phyloP scores from a whole-genome alignment of 2,888 invertebrate genomes.

The Taphrorychus bicolor region DNA sequence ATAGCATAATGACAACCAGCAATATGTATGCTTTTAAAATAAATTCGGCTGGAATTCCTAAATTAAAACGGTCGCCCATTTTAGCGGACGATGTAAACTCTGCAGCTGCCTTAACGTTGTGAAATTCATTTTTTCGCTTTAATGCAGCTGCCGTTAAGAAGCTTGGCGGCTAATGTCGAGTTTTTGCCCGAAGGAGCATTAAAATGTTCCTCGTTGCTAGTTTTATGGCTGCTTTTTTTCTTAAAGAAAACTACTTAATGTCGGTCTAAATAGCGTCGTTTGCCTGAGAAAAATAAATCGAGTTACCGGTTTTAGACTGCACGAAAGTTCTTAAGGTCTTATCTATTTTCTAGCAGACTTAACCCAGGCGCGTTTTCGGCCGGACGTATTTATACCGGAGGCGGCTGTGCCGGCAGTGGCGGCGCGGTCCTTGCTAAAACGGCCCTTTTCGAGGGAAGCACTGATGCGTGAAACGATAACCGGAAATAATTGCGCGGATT shows the following conservation, averaged over 20 bases:
- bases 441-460: slow-evolving; percentile 21
- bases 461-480: slow-evolving; percentile 38
- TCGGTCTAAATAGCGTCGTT: slow-evolving; percentile 29
- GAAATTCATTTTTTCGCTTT: not conserved
- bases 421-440: slow-evolving; percentile 7
- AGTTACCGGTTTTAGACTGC: slow-evolving; percentile 23
- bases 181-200: slow-evolving; percentile 18
- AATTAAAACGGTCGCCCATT: not conserved
- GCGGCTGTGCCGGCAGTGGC: not conserved
- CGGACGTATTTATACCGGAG: slow-evolving; percentile 1
- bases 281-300: slow-evolving; percentile 24
- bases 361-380: slow-evolving; percentile 1
- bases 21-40: not conserved
- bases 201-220: slow-evolving; percentile 6
- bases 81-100: not conserved
- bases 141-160: not conserved
- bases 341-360: slow-evolving; percentile 12
- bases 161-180: slow-evolving; percentile 14
- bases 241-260: slow-evolving; percentile 21
- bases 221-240: slow-evolving; percentile 13
- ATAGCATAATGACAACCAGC: not conserved
- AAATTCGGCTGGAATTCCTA: not conserved
- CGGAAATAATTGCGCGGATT: slow-evolving; percentile 39
- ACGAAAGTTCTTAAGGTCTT: slow-evolving; percentile 10
- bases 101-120: not conserved